phyloP scores from a whole-genome alignment of 2,113 vertebrate species.

The Zosterops japonicus region DNA sequence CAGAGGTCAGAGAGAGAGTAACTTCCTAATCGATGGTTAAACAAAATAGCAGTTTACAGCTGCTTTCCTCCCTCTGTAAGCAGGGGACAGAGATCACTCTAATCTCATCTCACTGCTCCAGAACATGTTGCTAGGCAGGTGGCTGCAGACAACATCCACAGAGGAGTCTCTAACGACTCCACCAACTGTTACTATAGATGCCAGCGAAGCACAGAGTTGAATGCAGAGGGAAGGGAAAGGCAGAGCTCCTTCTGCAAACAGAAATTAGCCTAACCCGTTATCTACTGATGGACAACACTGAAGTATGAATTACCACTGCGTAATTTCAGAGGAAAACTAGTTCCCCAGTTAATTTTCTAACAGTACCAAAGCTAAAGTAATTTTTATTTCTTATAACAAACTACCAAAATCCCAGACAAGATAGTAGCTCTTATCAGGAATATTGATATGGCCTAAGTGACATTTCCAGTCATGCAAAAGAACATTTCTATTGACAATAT shows the following conservation, averaged over 20 bases:
- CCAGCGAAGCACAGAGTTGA: conserved; percentile 35
- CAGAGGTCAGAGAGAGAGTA: background rate
- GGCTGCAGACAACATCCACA: conserved; percentile 1
- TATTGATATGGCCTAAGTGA: background rate
- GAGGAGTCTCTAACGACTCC: conserved; percentile 38
- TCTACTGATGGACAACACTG: background rate
- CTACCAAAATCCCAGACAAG: background rate
- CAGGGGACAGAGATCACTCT: conserved; percentile 6
- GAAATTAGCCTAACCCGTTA: background rate
- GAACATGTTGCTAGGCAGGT: conserved; percentile 68
- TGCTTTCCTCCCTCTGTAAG: background rate
- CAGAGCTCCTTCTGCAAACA: background rate
- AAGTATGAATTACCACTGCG: background rate
- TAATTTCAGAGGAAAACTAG: background rate
- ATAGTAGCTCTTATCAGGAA: background rate
- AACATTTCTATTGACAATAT: background rate
- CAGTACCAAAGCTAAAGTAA: background rate
- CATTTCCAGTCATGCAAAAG: background rate
- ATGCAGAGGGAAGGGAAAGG: background rate
- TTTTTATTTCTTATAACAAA: background rate
- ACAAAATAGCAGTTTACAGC: conserved; percentile 25
- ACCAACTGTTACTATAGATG: conserved; percentile 49
- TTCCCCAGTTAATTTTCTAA: background rate
- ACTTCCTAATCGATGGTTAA: conserved; percentile 32
- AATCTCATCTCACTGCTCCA: conserved; percentile 43